Base-by-base conservation (phyloP, 2,888 invertebrate genomes). In the Dexiosoma caninum region DNA sequence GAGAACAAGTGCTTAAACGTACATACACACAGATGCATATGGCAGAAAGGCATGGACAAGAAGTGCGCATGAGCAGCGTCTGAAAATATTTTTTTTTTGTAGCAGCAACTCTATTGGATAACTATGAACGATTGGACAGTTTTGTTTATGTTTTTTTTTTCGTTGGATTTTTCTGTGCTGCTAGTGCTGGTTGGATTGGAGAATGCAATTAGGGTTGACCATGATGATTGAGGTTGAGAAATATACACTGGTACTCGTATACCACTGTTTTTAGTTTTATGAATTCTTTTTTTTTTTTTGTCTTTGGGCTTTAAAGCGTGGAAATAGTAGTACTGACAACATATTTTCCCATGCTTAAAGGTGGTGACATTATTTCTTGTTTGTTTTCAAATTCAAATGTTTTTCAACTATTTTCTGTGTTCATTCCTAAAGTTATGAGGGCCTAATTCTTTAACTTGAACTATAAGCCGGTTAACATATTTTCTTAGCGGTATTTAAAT, bases 141-240 rank as follows among this genome's bases (percentile, higher is more conserved):
- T n/a, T n/a, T 71, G 64, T 37, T 70, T 59, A 19, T 9, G 16
- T 30, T 40, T 23, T 14, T 60, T n/a, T n/a, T n/a, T n/a, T n/a
- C n/a, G 27, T 23, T 37, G 51, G 14, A 37, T 60, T 62, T 21
- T 9, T n/a, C 23, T 49, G 21, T 60, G 10, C 57, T 59, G 27
- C 6, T 21, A 35, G 10, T 40, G 53, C 9, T 62, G 64, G 19
- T 74, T 71, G 77, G 57, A 64, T 77, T 69, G 69, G 67, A 72
- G 62, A 77, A 72, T 81, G 81, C 71, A 81, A 81, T 81, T 81
- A 81, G 81, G 78, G 64, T 72, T 81, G 78, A 78, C 81, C 81
- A 71, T 81, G 81, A 78, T 71, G 78, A 81, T 77, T 81, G 72
- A 77, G 81, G 77, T 74, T 81, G 77, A 77, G 77, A 77, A 81